phyloP scores from a whole-genome alignment of 2,113 vertebrate genomes.

The Syngnathus scovelli region DNA sequence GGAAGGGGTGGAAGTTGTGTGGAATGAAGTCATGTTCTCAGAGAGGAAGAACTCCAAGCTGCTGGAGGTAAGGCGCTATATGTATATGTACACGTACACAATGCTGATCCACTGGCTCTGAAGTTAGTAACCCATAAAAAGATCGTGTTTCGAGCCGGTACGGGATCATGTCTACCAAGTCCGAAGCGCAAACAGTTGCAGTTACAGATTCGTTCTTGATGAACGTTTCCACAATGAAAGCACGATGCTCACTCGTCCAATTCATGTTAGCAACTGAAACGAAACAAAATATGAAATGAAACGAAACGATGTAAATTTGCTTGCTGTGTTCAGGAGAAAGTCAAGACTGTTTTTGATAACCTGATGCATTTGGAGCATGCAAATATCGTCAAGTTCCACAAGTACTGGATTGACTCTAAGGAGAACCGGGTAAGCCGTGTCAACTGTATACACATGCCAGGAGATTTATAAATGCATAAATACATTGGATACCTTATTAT shows the following conservation, averaged over 20 bases:
- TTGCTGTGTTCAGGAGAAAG: conserved; percentile 50
- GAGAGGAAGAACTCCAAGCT: conserved; percentile 94
- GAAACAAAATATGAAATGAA: too few species aligned
- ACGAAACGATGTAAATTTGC: background rate
- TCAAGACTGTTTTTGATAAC: conserved; percentile 87
- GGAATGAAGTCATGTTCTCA: conserved; percentile 98
- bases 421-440: conserved; percentile 83
- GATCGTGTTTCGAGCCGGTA: too few species aligned
- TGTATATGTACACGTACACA: too few species aligned
- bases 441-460: background rate
- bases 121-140: too few species aligned
- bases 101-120: too few species aligned
- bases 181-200: too few species aligned
- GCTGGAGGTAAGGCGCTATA: conserved; percentile 78
- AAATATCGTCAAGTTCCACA: conserved; percentile 98
- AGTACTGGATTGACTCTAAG: conserved; percentile 96
- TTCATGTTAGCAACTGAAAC: too few species aligned
- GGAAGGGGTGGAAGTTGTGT: conserved; percentile 95
- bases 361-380: conserved; percentile 96
- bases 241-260: too few species aligned
- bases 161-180: too few species aligned
- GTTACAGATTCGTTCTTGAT: too few species aligned
- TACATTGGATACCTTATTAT: background rate
- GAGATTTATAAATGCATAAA: background rate
- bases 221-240: too few species aligned